These are phyloP conservation scores for Rhingia campestris DNA, from an alignment of 2,888 invertebrate species.

Conservation along the genomic window DNA sequence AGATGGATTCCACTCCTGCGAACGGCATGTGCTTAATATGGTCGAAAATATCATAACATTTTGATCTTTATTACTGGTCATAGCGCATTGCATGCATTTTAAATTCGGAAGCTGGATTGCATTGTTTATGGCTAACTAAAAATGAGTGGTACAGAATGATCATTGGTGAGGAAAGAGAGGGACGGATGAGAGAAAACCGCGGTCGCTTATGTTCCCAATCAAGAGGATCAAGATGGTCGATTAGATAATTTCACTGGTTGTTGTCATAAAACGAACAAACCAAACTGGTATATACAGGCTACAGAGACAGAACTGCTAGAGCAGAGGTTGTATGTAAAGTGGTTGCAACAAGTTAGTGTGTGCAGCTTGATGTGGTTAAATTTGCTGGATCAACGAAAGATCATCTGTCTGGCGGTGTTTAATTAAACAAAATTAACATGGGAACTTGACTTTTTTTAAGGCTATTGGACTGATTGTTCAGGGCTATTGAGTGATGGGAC, in stretches of 20 bases:
- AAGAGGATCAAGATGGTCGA: slow-evolving; percentile 66
- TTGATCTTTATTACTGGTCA: slow-evolving; percentile 66
- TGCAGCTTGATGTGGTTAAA: slow-evolving; percentile 5
- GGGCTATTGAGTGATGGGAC: too few relatives aligned
- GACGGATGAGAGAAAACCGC: background rate
- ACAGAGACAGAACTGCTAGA: background rate
- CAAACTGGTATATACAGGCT: background rate
- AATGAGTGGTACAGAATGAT: background rate
- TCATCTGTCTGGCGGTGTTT: slow-evolving; percentile 38
- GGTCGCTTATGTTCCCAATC: slow-evolving; percentile 38
- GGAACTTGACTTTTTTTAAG: slow-evolving; percentile 25
- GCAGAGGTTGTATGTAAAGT: slow-evolving; percentile 36
- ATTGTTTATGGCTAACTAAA: slow-evolving; percentile 5
- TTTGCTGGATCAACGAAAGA: slow-evolving; percentile 18
- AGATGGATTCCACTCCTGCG: slow-evolving; percentile 51
- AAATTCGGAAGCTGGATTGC: slow-evolving; percentile 64
- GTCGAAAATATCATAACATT: slow-evolving; percentile 68
- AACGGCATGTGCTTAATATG: slow-evolving; percentile 66
- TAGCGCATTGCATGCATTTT: slow-evolving; percentile 57
- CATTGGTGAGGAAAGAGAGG: background rate
- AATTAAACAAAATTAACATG: slow-evolving; percentile 49
- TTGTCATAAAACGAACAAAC: background rate
- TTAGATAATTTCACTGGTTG: slow-evolving; percentile 56
- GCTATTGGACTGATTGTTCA: background rate
- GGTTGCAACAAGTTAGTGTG: slow-evolving; percentile 11